Evolutionary conservation across 2,113 vertebrate genomes (phyloP).

Genomic region (Upupa epops): DNA sequence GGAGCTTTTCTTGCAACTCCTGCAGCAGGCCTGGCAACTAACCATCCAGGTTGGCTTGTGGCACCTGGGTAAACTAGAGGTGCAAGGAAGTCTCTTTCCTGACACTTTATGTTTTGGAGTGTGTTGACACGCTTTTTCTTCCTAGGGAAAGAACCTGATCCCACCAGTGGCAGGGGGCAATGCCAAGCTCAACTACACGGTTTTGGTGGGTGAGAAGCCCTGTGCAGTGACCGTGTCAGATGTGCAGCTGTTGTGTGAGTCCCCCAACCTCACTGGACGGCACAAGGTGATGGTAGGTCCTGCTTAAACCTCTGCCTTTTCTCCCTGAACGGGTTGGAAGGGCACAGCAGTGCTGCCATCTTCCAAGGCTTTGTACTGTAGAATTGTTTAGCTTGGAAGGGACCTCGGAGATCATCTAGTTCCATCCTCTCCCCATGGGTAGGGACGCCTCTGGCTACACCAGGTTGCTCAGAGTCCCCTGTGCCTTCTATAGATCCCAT

Average conservation of each 20-base stretch:
- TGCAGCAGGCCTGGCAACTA: not conserved
- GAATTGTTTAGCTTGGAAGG: too few relatives aligned
- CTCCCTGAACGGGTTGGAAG: not conserved
- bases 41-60: not conserved
- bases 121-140: not conserved
- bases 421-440: too few relatives aligned
- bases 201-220: slow-evolving; percentile 93
- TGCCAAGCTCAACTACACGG: slow-evolving; percentile 93
- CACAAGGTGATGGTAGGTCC: slow-evolving; percentile 90
- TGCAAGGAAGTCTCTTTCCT: not conserved
- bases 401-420: too few relatives aligned
- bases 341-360: not conserved
- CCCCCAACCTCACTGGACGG: slow-evolving; percentile 92
- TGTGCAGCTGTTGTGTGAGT: slow-evolving; percentile 95
- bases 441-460: too few relatives aligned
- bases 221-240: slow-evolving; percentile 93
- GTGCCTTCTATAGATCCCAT: not conserved
- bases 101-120: not conserved
- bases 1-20: not conserved
- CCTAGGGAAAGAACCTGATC: slow-evolving; percentile 92
- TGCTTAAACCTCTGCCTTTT: not conserved
- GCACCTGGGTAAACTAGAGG: not conserved
- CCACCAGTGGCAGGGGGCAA: slow-evolving; percentile 90
- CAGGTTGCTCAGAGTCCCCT: too few relatives aligned
- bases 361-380: too few relatives aligned